Conservation (phyloP, 2,888 invertebrate genomes). For the Macroteleia sp. region DNA sequence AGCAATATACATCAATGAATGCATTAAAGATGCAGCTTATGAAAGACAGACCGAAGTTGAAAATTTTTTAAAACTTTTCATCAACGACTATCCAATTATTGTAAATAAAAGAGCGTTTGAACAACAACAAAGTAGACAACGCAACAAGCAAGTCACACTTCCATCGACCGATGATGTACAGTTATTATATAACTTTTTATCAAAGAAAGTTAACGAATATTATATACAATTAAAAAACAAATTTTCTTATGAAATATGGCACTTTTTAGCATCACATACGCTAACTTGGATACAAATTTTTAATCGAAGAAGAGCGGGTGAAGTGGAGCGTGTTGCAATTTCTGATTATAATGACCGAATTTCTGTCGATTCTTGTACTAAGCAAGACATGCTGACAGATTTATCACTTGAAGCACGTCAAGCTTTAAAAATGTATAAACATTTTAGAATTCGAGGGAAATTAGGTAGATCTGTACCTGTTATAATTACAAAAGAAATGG, state of each 20-base stretch:
- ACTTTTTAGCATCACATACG: conserved; percentile 11
- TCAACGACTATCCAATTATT: conserved; percentile 17
- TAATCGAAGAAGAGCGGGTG: conserved; percentile 65
- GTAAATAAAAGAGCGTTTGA: conserved; percentile 46
- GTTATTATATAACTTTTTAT: conserved; percentile 28
- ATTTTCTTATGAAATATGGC: conserved; percentile 27
- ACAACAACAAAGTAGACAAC: conserved; percentile 9
- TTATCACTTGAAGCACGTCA: background rate
- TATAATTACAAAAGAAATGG: conserved; percentile 30
- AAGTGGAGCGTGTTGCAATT: conserved; percentile 50
- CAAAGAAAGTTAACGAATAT: background rate
- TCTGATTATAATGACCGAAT: conserved; percentile 40
- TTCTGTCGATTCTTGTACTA: background rate
- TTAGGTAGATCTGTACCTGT: conserved; percentile 29
- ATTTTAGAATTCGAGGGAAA: conserved; percentile 57
- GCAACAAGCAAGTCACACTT: conserved; percentile 27
- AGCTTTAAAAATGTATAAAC: conserved; percentile 34
- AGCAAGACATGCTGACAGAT: background rate
- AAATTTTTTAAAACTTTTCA: no score
- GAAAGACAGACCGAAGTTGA: no score
- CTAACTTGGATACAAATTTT: conserved; percentile 55
- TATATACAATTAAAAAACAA: conserved; percentile 15
- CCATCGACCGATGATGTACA: conserved; percentile 49
- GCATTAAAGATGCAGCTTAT: conserved; percentile 56
- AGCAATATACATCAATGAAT: conserved; percentile 25